Conservation (phyloP, 1,140 invertebrate species). For the Zaprionus capensis region DNA sequence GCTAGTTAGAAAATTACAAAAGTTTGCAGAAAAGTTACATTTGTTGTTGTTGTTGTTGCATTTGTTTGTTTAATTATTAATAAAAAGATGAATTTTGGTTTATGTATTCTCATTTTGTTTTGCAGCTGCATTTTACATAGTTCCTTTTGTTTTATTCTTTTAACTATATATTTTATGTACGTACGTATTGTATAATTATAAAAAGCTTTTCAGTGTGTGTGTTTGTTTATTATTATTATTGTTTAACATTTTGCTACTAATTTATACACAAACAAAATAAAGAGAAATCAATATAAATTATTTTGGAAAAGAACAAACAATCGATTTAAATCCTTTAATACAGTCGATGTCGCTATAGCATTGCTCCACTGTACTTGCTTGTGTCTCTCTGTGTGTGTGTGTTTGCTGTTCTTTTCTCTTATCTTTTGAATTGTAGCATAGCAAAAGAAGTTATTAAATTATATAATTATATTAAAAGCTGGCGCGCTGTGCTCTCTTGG, state of each 20-base stretch:
- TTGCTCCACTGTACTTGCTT: slow-evolving; percentile 9
- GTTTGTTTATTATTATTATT: slow-evolving; percentile 17
- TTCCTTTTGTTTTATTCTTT: slow-evolving; percentile 1
- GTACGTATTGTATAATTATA: slow-evolving; percentile 42
- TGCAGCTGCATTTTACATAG: slow-evolving; percentile 40
- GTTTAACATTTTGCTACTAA: slow-evolving; percentile 45
- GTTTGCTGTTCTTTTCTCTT: not conserved
- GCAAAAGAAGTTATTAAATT: slow-evolving; percentile 32
- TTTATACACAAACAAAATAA: slow-evolving; percentile 31
- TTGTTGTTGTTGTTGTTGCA: not conserved
- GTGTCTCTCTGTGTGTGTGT: slow-evolving; percentile 16
- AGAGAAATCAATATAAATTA: slow-evolving; percentile 12
- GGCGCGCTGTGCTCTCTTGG: slow-evolving; percentile 27
- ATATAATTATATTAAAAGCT: slow-evolving; percentile 29
- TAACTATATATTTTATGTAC: slow-evolving; percentile 36
- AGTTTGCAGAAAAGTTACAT: slow-evolving; percentile 27
- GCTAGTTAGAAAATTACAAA: slow-evolving; percentile 54
- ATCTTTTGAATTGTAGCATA: slow-evolving; percentile 11
- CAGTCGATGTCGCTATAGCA: not conserved
- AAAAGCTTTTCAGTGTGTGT: slow-evolving; percentile 50
- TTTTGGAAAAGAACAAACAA: slow-evolving; percentile 13
- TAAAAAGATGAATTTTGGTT: slow-evolving; percentile 23
- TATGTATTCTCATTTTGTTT: slow-evolving; percentile 14
- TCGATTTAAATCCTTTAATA: not conserved
- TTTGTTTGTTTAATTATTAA: slow-evolving; percentile 20